A percentile compares a stretch with the other conserved stretches of the same genome.
Conservation (phyloP, 1,140 invertebrate genomes). For the Listronotus bonariensis region DNA sequence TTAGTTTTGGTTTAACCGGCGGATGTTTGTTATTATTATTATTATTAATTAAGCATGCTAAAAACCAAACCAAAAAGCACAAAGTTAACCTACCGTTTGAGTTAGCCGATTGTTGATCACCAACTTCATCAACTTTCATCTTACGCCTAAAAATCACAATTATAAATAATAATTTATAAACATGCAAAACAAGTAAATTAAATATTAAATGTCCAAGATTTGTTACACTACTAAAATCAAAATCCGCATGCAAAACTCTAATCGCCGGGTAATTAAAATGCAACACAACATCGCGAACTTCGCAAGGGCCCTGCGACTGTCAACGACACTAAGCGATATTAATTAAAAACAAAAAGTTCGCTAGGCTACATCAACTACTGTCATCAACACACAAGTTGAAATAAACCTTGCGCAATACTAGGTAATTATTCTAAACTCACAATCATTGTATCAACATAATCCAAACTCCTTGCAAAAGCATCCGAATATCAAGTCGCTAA, state of each 20-base stretch:
- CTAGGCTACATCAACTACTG: background rate
- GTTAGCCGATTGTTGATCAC: slow-evolving; percentile 15
- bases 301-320: no score
- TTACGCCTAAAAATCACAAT: slow-evolving; percentile 25
- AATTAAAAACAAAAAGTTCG: background rate
- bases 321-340: background rate
- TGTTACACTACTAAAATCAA: background rate
- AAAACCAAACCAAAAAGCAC: slow-evolving; percentile 1
- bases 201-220: background rate
- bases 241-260: background rate
- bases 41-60: no score
- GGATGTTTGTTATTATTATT: no score
- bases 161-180: slow-evolving; percentile 13
- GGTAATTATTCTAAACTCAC: background rate
- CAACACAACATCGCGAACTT: background rate
- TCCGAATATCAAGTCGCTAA: no score
- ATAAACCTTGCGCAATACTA: slow-evolving; percentile 8
- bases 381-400: slow-evolving; percentile 5
- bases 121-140: slow-evolving; percentile 23
- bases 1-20: no score
- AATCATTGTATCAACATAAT: background rate
- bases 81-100: slow-evolving; percentile 19
- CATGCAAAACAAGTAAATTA: background rate
- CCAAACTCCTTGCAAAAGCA: background rate
- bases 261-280: background rate